A percentile compares a stretch with the other conserved stretches of the same genome.
Evolutionary conservation across 2,888 invertebrate genomes (phyloP).

Genomic region (Girardia tigrina): DNA sequence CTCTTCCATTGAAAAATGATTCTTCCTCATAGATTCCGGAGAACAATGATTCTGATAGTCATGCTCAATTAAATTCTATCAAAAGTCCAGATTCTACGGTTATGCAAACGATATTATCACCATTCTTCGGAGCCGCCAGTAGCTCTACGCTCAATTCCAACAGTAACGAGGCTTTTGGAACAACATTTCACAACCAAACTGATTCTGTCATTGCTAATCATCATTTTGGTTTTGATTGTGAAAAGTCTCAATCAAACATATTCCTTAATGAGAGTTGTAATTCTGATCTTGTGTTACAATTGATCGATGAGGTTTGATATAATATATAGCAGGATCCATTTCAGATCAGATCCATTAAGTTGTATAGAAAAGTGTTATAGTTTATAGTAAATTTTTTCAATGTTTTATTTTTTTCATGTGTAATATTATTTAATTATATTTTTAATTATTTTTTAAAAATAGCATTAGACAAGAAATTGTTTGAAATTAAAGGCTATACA

Average conservation of each 20-base stretch:
- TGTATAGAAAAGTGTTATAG: not conserved
- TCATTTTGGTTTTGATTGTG: not conserved
- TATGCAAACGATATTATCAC: not conserved
- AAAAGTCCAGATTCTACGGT: not conserved
- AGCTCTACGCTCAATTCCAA: not conserved
- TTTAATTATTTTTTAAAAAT: too few relatives aligned
- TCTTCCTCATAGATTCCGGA: not conserved
- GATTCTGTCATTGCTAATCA: not conserved
- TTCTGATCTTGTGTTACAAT: conserved; percentile 16
- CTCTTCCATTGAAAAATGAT: too few relatives aligned
- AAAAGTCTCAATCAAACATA: not conserved
- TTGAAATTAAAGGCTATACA: too few relatives aligned
- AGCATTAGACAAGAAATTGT: too few relatives aligned
- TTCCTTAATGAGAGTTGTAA: not conserved
- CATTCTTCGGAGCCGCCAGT: not conserved
- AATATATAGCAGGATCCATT: not conserved
- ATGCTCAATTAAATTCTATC: not conserved
- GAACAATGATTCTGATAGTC: not conserved
- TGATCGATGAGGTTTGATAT: not conserved
- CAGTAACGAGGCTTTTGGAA: not conserved
- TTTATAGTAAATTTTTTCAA: not conserved
- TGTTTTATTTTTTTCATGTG: not conserved
- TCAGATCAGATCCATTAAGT: not conserved
- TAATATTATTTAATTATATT: not conserved
- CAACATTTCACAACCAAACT: not conserved